phyloP scores from a whole-genome alignment of 2,888 invertebrate species.

The Cerceris ruficornis region DNA sequence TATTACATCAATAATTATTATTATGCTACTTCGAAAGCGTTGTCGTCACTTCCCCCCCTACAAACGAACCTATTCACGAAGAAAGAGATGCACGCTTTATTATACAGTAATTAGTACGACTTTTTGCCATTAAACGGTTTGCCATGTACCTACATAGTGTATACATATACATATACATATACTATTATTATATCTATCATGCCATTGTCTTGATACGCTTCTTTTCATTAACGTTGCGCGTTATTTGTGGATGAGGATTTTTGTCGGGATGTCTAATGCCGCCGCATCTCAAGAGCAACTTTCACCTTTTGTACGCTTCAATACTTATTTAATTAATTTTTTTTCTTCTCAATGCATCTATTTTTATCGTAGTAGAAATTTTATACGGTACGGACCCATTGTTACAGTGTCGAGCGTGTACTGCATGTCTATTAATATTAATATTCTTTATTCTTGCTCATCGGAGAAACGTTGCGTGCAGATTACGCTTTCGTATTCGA shows the following conservation, averaged over 20 bases:
- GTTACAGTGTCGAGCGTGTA: conserved; percentile 56
- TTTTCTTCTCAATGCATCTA: conserved; percentile 46
- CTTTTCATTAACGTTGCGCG: conserved; percentile 62
- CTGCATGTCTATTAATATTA: conserved; percentile 55
- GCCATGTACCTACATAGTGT: conserved; percentile 48
- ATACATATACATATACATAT: conserved; percentile 29
- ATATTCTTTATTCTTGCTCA: conserved; percentile 38
- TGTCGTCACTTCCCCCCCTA: conserved; percentile 57
- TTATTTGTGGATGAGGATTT: conserved; percentile 55
- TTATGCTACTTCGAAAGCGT: conserved; percentile 67
- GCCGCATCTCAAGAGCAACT: conserved; percentile 41
- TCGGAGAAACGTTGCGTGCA: conserved; percentile 22
- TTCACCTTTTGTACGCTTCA: conserved; percentile 45
- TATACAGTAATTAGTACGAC: conserved; percentile 61
- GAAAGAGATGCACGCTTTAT: conserved; percentile 68
- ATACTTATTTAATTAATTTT: conserved; percentile 49
- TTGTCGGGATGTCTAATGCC: conserved; percentile 50
- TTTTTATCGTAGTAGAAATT: conserved; percentile 50
- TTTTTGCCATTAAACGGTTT: conserved; percentile 57
- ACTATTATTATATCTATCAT: conserved; percentile 60
- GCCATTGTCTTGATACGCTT: conserved; percentile 67
- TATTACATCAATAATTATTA: conserved; percentile 74
- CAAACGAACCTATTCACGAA: conserved; percentile 58
- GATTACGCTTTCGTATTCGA: conserved; percentile 15
- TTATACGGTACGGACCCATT: conserved; percentile 45